Percentiles rank a stretch among this genome's conserved stretches.
Evolutionary conservation across 2,888 invertebrate species (phyloP).

Genomic region (Lampropteryx suffumata): DNA sequence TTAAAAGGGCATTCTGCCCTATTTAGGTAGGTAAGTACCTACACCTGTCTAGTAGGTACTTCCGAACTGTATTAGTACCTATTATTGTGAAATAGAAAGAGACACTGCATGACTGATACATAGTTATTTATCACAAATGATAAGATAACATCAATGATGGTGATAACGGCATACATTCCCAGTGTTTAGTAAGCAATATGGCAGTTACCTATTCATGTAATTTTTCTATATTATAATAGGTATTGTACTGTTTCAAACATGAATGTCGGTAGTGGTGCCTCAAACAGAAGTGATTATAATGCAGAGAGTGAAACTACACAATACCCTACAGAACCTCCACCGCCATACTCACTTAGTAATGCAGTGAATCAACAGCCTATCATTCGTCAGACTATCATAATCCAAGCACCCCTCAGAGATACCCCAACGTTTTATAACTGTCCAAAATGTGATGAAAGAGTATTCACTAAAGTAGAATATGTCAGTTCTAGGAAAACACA

Average conservation of each 20-base stretch:
- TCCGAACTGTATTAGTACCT: not conserved
- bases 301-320: constrained; percentile 39
- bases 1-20: too few species aligned
- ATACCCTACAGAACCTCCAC: constrained; percentile 57
- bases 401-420: constrained; percentile 55
- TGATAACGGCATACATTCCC: constrained; percentile 46
- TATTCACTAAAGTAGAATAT: constrained; percentile 62
- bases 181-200: constrained; percentile 45
- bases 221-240: constrained; percentile 23
- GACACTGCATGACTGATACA: constrained; percentile 34
- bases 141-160: constrained; percentile 48
- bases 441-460: constrained; percentile 57
- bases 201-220: constrained; percentile 24
- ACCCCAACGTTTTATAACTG: constrained; percentile 58
- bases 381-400: constrained; percentile 55
- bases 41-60: not conserved
- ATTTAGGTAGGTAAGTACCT: too few species aligned
- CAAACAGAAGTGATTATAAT: constrained; percentile 36
- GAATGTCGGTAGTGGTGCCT: constrained; percentile 42
- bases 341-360: constrained; percentile 53
- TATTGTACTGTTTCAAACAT: constrained; percentile 38
- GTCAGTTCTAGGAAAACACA: constrained; percentile 69
- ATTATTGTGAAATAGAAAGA: constrained; percentile 19
- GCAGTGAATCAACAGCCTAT: constrained; percentile 43
- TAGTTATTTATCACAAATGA: constrained; percentile 47